Evolutionary conservation across 2,888 invertebrate species (phyloP).

Genomic region (Thecocarcelia acutangulata): DNA sequence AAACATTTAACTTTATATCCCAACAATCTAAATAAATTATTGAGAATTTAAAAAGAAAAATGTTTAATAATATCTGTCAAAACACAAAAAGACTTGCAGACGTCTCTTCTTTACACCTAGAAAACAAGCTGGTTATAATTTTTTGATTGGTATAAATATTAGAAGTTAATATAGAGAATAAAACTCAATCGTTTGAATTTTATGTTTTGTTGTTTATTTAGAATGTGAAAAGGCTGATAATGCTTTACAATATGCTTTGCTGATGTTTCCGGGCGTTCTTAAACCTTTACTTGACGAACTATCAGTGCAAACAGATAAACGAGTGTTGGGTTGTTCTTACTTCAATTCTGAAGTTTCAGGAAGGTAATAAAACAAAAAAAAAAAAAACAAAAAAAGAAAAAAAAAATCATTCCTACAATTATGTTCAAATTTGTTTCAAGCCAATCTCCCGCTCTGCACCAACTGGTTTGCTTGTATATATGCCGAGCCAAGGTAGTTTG

Average conservation of each 20-base stretch:
- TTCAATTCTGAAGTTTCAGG: constrained; percentile 78
- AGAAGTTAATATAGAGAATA: too few species aligned
- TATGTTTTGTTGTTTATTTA: constrained; percentile 52
- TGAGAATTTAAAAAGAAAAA: too few species aligned
- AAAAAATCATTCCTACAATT: too few species aligned
- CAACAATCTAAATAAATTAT: too few species aligned
- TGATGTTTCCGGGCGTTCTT: constrained; percentile 91
- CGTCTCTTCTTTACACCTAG: too few species aligned
- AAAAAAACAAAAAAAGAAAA: neutral
- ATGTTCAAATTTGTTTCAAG: constrained; percentile 72
- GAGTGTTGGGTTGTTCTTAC: constrained; percentile 83
- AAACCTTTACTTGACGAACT: constrained; percentile 89
- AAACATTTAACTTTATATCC: too few species aligned
- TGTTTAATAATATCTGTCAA: too few species aligned
- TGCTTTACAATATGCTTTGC: constrained; percentile 88
- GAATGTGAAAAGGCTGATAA: constrained; percentile 83
- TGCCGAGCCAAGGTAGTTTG: constrained; percentile 88
- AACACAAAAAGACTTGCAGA: too few species aligned
- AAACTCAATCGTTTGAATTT: too few species aligned
- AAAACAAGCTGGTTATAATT: too few species aligned
- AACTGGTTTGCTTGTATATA: constrained; percentile 88
- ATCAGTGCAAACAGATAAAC: constrained; percentile 86
- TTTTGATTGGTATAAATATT: too few species aligned
- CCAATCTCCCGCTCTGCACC: constrained; percentile 85
- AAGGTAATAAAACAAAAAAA: constrained; percentile 71